phyloP scores from a whole-genome alignment of 2,797 vertebrate genomes.

The Fistularia tabacaria region DNA sequence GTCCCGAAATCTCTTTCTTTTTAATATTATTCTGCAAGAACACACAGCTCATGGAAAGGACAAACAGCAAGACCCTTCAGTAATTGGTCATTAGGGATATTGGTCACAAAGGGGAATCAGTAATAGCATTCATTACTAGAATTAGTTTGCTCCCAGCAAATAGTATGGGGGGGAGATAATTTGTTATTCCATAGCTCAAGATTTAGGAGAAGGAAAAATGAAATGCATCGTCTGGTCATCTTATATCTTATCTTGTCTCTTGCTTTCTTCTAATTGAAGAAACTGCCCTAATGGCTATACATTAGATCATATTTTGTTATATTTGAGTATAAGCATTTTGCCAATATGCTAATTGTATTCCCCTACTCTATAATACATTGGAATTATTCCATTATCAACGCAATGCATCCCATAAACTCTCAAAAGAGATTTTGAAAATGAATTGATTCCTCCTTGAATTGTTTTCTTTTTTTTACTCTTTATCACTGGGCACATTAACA shows the following conservation, averaged over 20 bases:
- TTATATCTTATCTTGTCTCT: too few species aligned
- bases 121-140: conserved; percentile 69
- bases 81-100: conserved; percentile 62
- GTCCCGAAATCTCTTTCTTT: conserved; percentile 11
- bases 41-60: conserved; percentile 17
- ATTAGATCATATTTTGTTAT: too few species aligned
- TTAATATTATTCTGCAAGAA: conserved; percentile 14
- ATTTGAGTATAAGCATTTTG: too few species aligned
- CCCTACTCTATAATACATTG: conserved; percentile 3
- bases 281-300: too few species aligned
- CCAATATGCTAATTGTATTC: too few species aligned
- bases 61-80: conserved; percentile 40
- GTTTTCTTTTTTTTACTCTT: conserved; percentile 16
- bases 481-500: conserved; percentile 12
- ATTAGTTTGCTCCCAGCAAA: conserved; percentile 56
- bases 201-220: conserved; percentile 4
- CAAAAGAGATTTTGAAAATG: neutral
- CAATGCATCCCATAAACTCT: too few species aligned
- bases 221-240: too few species aligned
- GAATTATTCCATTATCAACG: conserved; percentile 5
- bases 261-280: too few species aligned
- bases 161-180: conserved; percentile 39
- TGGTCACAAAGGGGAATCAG: conserved; percentile 58
- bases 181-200: conserved; percentile 38
- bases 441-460: conserved; percentile 2